These are phyloP conservation scores for Acanthornis magna DNA, from an alignment of 2,797 vertebrate genomes.

Conservation along the genomic window DNA sequence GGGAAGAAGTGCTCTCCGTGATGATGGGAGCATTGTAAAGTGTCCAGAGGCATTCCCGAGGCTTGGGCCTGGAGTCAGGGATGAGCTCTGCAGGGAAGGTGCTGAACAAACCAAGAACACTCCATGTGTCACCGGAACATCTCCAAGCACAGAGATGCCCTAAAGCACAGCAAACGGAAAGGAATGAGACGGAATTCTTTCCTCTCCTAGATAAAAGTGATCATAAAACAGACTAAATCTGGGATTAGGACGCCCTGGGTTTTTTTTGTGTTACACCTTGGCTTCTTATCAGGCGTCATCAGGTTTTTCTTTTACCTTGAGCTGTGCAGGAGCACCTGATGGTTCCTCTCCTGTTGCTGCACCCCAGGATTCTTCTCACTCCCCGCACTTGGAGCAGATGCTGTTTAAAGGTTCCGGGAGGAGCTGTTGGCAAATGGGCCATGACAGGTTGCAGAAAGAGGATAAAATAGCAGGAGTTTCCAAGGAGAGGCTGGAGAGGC, in stretches of 20 bases:
- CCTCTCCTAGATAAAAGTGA: background rate
- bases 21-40: background rate
- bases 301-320: background rate
- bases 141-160: background rate
- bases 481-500: background rate
- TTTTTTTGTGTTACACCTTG: background rate
- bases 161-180: background rate
- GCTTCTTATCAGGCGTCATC: background rate
- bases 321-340: background rate
- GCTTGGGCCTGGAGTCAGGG: background rate
- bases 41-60: background rate
- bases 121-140: no score
- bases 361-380: background rate
- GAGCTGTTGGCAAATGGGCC: background rate
- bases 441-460: constrained; percentile 12
- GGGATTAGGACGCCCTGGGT: background rate
- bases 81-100: background rate
- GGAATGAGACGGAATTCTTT: background rate
- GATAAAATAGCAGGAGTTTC: background rate
- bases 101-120: background rate
- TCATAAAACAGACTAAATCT: background rate
- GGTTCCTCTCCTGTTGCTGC: background rate
- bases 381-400: background rate
- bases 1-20: background rate
- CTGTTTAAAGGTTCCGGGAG: background rate